Evolutionary conservation across 2,797 vertebrate species (phyloP).

Genomic region (Poecile montanus): DNA sequence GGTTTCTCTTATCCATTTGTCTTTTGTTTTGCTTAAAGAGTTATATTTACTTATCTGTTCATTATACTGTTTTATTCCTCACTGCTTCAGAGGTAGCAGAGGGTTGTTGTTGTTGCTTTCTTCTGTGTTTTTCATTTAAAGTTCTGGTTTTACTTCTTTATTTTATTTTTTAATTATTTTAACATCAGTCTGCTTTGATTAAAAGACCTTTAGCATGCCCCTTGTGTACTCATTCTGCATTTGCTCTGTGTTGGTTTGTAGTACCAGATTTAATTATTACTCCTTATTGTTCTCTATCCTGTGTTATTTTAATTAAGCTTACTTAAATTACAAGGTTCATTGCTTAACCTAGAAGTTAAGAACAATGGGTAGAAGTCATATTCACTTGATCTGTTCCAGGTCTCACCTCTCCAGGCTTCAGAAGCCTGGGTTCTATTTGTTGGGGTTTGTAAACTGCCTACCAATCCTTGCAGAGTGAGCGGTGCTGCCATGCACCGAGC

Average conservation of each 20-base stretch:
- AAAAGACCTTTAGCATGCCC: not conserved
- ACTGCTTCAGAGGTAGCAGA: not conserved
- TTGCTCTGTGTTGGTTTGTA: not conserved
- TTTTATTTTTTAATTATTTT: not conserved
- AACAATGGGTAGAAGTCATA: not conserved
- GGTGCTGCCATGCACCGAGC: rapidly evolving
- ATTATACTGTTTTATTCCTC: not conserved
- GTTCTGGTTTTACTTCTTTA: not conserved
- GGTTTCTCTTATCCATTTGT: not conserved
- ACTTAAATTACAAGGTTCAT: not conserved
- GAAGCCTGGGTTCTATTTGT: rapidly evolving
- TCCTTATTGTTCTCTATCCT: not conserved
- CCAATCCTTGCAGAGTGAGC: not conserved
- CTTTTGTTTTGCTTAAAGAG: not conserved
- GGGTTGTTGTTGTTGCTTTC: not conserved
- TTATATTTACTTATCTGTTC: not conserved
- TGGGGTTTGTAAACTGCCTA: not conserved
- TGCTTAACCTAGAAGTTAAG: not conserved
- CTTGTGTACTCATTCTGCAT: not conserved
- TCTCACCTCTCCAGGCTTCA: not conserved
- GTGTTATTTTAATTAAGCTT: not conserved
- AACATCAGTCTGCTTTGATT: slow-evolving; percentile 2
- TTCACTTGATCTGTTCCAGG: not conserved
- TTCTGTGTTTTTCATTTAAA: not conserved
- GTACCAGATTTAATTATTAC: not conserved